phyloP scores from a whole-genome alignment of 1,140 invertebrate species.

The Melipona quadrifasciata region DNA sequence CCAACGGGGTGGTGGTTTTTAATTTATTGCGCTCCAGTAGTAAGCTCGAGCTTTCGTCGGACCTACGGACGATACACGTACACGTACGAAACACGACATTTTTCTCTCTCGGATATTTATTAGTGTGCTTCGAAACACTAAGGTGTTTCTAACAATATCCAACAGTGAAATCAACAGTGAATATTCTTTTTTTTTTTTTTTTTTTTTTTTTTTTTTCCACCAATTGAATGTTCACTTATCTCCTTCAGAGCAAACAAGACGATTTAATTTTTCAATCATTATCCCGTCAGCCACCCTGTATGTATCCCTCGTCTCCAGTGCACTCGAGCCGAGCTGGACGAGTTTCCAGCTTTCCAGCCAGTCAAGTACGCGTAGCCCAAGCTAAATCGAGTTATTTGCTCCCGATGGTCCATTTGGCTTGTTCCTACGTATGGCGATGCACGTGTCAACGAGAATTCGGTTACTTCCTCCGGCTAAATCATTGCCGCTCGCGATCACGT shows the following conservation, averaged over 20 bases:
- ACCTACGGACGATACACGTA: no score
- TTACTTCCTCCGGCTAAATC: slow-evolving; percentile 57
- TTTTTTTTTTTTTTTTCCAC: no score
- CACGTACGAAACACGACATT: no score
- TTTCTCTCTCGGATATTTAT: no score
- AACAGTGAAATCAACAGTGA: no score
- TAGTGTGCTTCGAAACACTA: no score
- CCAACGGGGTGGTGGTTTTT: background rate
- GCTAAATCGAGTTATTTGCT: slow-evolving; percentile 69
- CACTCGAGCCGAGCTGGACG: background rate
- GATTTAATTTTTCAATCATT: background rate
- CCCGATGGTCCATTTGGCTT: slow-evolving; percentile 63
- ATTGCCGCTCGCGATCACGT: slow-evolving; percentile 54
- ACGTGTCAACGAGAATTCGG: slow-evolving; percentile 69
- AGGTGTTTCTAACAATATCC: no score
- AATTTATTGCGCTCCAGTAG: no score
- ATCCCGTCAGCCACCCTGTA: background rate
- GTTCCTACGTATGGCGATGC: slow-evolving; percentile 58
- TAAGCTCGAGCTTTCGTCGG: no score
- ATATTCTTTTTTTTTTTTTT: no score
- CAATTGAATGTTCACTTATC: no score
- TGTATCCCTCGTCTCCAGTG: background rate
- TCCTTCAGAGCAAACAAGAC: no score
- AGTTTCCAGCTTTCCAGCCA: slow-evolving; percentile 42
- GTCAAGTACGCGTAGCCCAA: slow-evolving; percentile 61